A percentile compares a stretch with the other conserved stretches of the same genome.
phyloP scores from a whole-genome alignment of 2,113 vertebrate genomes.

The Amphiprion ocellaris region DNA sequence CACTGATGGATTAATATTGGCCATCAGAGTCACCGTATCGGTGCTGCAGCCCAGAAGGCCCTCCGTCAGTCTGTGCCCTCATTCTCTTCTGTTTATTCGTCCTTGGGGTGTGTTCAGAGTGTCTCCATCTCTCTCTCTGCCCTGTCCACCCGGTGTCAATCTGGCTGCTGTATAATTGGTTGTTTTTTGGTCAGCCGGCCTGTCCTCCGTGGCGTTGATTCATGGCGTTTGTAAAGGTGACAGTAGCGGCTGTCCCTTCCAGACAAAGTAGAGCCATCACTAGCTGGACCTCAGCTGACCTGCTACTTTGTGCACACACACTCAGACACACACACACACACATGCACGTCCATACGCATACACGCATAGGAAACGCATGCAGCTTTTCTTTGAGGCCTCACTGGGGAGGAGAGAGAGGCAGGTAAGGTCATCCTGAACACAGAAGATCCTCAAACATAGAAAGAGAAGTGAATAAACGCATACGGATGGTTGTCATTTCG shows the following conservation, averaged over 20 bases:
- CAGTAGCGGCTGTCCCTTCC: constrained; percentile 83
- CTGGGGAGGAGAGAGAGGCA: constrained; percentile 87
- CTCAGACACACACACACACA: constrained; percentile 21
- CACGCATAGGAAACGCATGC: constrained; percentile 64
- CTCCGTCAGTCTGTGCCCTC: constrained; percentile 71
- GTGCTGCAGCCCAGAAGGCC: constrained; percentile 52
- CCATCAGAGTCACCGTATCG: constrained; percentile 49
- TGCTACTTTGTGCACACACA: constrained; percentile 46
- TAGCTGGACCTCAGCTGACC: constrained; percentile 74
- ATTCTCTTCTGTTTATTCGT: constrained; percentile 75
- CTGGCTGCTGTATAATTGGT: constrained; percentile 83
- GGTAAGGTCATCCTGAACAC: constrained; percentile 90
- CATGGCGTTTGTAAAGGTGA: constrained; percentile 82
- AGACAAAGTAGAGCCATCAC: constrained; percentile 85
- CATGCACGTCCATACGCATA: constrained; percentile 28
- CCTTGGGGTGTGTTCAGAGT: constrained; percentile 75
- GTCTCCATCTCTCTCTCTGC: constrained; percentile 70
- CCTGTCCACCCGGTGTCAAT: constrained; percentile 80
- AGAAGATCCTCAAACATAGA: constrained; percentile 21
- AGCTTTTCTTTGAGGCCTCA: constrained; percentile 85
- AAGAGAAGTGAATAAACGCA: constrained; percentile 1
- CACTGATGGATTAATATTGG: constrained; percentile 33
- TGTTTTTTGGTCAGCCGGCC: constrained; percentile 77
- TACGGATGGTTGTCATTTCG: not conserved
- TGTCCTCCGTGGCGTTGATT: constrained; percentile 79